Conservation (phyloP, 2,888 invertebrate species). For the Pachliopta kotzebuea region DNA sequence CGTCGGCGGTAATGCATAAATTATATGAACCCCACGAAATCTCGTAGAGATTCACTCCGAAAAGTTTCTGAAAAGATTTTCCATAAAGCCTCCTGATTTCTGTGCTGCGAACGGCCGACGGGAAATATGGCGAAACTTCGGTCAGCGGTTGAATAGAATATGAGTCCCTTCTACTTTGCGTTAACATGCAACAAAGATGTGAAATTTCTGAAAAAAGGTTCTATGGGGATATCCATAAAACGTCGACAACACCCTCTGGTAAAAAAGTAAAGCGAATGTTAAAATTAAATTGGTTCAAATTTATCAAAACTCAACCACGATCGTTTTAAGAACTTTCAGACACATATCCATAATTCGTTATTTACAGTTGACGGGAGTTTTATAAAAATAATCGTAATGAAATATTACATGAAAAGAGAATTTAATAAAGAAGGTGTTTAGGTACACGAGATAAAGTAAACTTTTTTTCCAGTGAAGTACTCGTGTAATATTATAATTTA, state of each 20-base stretch:
- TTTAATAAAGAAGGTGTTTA: too few relatives aligned
- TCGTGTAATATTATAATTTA: neutral
- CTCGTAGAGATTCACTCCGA: constrained; percentile 1
- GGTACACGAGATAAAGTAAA: neutral
- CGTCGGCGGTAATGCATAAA: neutral
- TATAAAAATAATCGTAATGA: too few relatives aligned
- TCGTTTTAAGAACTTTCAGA: too few relatives aligned
- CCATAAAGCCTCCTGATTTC: constrained; percentile 3
- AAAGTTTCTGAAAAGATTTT: neutral
- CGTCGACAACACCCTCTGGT: too few relatives aligned
- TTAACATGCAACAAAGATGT: neutral
- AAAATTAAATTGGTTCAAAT: too few relatives aligned
- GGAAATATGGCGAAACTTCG: constrained; percentile 5
- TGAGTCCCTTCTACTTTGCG: neutral
- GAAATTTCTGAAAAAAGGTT: neutral
- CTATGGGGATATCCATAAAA: neutral
- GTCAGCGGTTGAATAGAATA: constrained; percentile 6
- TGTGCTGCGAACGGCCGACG: neutral
- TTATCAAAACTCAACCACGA: too few relatives aligned
- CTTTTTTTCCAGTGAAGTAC: neutral
- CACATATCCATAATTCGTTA: too few relatives aligned
- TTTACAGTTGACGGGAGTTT: too few relatives aligned
- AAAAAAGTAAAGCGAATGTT: neutral
- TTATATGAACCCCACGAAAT: constrained; percentile 2
- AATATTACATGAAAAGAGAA: too few relatives aligned